A percentile compares a stretch with the other conserved stretches of the same genome.
phyloP scores from a whole-genome alignment of 2,113 vertebrate species.

The Antigone vipio region DNA sequence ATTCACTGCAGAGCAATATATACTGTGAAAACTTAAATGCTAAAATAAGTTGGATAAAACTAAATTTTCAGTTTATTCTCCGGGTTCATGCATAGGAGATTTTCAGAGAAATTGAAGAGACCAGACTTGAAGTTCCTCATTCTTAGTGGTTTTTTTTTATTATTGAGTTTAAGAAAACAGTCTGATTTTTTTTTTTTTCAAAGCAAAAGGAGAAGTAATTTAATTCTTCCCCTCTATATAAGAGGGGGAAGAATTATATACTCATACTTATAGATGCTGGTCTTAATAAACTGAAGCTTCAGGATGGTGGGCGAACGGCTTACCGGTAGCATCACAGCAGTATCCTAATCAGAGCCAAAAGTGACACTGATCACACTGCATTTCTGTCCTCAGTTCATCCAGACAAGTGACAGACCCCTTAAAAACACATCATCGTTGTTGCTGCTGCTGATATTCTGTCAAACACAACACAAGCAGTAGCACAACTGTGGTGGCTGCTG shows the following conservation, averaged over 20 bases:
- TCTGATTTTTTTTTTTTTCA: background rate
- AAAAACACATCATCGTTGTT: background rate
- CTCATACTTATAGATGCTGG: background rate
- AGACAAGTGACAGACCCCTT: background rate
- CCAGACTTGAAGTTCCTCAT: background rate
- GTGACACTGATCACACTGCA: background rate
- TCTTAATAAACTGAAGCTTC: background rate
- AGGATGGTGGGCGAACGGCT: background rate
- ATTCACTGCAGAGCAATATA: background rate
- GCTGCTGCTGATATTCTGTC: background rate
- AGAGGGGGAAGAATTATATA: background rate
- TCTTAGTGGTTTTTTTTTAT: background rate
- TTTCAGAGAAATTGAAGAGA: background rate
- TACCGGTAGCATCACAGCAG: background rate
- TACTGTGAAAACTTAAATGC: background rate
- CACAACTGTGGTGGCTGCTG: rapidly evolving
- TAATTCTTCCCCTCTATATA: background rate
- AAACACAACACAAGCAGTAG: background rate
- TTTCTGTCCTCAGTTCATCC: background rate
- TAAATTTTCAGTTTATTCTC: background rate
- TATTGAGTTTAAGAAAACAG: background rate
- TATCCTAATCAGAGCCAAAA: background rate
- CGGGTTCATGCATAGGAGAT: background rate
- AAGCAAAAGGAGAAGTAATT: background rate
- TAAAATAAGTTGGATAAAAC: background rate